Conservation (phyloP, 2,888 invertebrate species). For the Crioceris asparagi region DNA sequence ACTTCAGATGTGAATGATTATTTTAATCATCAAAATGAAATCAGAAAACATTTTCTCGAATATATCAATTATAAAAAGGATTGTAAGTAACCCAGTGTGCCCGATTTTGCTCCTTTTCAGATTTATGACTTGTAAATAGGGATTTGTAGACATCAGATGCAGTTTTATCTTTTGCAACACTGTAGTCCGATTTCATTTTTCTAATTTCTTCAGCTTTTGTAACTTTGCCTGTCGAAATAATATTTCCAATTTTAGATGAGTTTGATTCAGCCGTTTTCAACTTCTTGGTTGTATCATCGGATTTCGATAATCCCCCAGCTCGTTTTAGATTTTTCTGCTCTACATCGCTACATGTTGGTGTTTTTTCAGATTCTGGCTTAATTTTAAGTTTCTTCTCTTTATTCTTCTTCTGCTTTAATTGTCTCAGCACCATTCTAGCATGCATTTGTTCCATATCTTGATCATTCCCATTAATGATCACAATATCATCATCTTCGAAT, state of each 20-base stretch:
- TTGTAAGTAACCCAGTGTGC: slow-evolving; percentile 99
- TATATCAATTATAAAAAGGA: slow-evolving; percentile 78
- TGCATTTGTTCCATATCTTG: slow-evolving; percentile 61
- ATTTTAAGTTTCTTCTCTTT: slow-evolving; percentile 50
- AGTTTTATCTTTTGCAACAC: slow-evolving; percentile 83
- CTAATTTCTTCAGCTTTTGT: slow-evolving; percentile 47
- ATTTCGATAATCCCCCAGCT: slow-evolving; percentile 5
- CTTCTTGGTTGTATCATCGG: slow-evolving; percentile 18
- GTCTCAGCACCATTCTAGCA: slow-evolving; percentile 54
- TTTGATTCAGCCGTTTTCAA: slow-evolving; percentile 8
- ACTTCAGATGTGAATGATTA: no score
- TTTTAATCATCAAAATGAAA: neutral
- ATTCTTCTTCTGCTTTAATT: slow-evolving; percentile 54
- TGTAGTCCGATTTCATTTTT: slow-evolving; percentile 69
- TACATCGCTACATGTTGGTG: slow-evolving; percentile 14
- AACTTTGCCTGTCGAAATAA: slow-evolving; percentile 27
- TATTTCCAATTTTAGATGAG: slow-evolving; percentile 24
- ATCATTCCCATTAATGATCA: slow-evolving; percentile 78
- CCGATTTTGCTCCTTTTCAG: slow-evolving; percentile 73
- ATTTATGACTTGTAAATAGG: slow-evolving; percentile 82
- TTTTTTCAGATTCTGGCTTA: slow-evolving; percentile 23
- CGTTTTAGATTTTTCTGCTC: slow-evolving; percentile 12
- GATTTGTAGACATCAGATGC: slow-evolving; percentile 89
- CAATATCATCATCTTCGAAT: slow-evolving; percentile 66
- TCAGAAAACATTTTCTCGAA: no score